Base-by-base conservation (phyloP, 2,797 vertebrate genomes). In the Propithecus perrieri region DNA sequence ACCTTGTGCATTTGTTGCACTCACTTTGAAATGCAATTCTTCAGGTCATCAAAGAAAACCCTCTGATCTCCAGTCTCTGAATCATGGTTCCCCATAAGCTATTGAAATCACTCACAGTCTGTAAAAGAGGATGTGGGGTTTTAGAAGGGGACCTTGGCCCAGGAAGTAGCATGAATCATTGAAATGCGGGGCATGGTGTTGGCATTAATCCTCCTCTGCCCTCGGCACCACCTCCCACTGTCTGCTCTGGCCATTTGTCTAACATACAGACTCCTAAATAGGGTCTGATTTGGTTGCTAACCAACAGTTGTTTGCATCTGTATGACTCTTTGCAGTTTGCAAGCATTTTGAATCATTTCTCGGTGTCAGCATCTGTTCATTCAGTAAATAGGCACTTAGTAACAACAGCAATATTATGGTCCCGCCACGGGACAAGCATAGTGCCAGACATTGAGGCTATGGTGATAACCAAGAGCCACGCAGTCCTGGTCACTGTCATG, bases 81-180 rank as follows among this genome's bases (percentile, higher is more conserved):
- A 84, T 91, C 76, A 87, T 71, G 53, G 30, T 57, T 67, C 53
- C 48, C 24, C 4, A 6, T n/a, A 65, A 41, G 35, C n/a, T 15
- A 35, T 5, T 30, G 20, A 91, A 89, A 78, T 88, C 33, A 71
- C 53, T 91, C 61, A 10, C 4, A 12, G 61, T 67, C 57, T 69
- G 0, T 59, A 28, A 57, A 38, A 89, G 74, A 87, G 67, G 93
- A 63, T 75, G 22, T 46, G 18, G 33, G 35, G 18, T 50, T 48
- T 9, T 6, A 35, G 5, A 69, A 43, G 30, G 69, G 33, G 30
- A 72, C 30, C 3, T 6, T 81, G 78, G 35, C n/a, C 33, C 86
- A n/a, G 76, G 79, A 87, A 93, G 83, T 38, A 28, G 57, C 35
- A 12, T 86, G 91, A 93, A 65, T 90, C 65, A 88, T 17, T 84